Evolutionary conservation across 2,797 vertebrate genomes (phyloP), one percentile per base, ranked within the genome.

Genomic region (Tadarida brasiliensis): DNA sequence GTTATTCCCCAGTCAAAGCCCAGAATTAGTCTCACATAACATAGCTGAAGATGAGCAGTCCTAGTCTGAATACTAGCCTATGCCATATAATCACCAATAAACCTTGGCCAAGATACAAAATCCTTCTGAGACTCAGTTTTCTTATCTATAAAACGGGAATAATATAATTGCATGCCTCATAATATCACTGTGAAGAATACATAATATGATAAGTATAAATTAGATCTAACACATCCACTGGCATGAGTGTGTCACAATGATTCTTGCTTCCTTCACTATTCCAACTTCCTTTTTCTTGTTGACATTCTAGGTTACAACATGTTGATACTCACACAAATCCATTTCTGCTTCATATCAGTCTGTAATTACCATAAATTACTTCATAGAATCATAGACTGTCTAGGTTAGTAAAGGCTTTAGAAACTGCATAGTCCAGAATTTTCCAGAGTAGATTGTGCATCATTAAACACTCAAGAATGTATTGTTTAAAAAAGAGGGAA

Each of bases 391-490:
- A 59, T 10, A 74, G 24, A 90, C 56, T 90, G 10, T 87, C 28
- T 88, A 95, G 49, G 70, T 49, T 24, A 67, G 22, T 65, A 91
- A 76, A 87, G 47, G 94, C 39, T 56, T 89, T 67, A 78, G 61
- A 89, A 39, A 65, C 68, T 86, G 12, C 30, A 33, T 59, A 33
- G 5, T 74, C 22, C 35, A 80, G 22, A 71, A 63, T 67, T 65
- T 92, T 93, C 56, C 26, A 67, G 89, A 90, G 35, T 57, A 71
- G 76, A 56, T 67, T 84, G 30, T 85, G 11, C 47, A 44, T 65
- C 74, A 77, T 77, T 91, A 68, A 92, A 49, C 81, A 90, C 24
- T 81, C 33, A 24, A 22, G 30, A 96, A 77, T 83, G 39, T 87
- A 73, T 59, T 51, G 2, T 87, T 87, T 63, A n/a, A 33, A 56